Conservation (phyloP, 2,888 invertebrate genomes). For the Hemaris fuciformis region DNA sequence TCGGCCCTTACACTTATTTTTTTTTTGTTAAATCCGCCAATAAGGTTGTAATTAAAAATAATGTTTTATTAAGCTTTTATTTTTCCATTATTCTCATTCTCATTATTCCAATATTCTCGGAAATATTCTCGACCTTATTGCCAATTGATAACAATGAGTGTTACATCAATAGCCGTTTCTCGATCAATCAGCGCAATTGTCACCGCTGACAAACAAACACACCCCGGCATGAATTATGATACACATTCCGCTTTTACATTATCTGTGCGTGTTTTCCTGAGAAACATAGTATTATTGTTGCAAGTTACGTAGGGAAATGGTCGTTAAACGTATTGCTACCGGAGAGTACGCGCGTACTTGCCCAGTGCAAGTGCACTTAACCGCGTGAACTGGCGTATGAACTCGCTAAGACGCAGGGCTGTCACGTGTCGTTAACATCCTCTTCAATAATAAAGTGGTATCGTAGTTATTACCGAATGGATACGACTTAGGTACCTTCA, state of each 20-base stretch:
- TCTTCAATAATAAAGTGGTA: too few species aligned
- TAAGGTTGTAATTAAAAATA: too few species aligned
- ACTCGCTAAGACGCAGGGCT: background rate
- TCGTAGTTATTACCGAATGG: too few species aligned
- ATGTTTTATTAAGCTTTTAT: too few species aligned
- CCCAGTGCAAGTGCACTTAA: background rate
- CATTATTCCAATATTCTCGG: background rate
- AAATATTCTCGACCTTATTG: background rate
- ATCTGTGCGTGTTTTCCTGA: background rate
- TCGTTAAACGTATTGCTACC: background rate
- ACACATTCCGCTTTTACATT: background rate
- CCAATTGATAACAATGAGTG: background rate
- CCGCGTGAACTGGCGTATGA: background rate
- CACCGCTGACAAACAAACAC: background rate
- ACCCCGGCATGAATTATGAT: background rate
- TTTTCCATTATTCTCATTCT: too few species aligned
- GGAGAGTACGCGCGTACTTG: background rate
- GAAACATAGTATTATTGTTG: background rate
- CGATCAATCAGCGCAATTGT: background rate
- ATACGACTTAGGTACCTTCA: too few species aligned
- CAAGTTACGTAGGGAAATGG: background rate
- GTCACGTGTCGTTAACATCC: background rate
- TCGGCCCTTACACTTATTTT: too few species aligned
- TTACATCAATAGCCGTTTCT: background rate
- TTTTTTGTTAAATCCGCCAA: too few species aligned